Base-by-base conservation (phyloP, 2,797 vertebrate genomes). In the Xenopus petersii region DNA sequence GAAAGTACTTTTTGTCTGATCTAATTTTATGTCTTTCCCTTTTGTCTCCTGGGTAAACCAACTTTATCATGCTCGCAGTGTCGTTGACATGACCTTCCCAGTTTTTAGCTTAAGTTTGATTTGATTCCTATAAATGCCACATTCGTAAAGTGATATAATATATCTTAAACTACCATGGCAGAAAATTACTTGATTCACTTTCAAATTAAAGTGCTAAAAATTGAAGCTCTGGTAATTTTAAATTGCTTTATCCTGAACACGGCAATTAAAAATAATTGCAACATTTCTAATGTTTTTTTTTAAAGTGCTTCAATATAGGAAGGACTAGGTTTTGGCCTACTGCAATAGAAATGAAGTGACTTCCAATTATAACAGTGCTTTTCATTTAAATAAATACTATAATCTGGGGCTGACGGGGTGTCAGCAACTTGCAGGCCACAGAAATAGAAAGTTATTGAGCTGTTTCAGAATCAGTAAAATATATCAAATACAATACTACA, bases 201-300 rank as follows among this genome's bases (percentile, higher is more conserved):
- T 67, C 76, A 80, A 84, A 77, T 82, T 84, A 85, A 81, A 83
- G 67, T 70, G 11, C 73, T 83, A 67, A 36, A 75, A 75, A 75
- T 72, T 77, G 75, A 80, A 83, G 60, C 75, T 77, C 67, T 81
- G 81, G 65, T 68, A 82, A 81, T 83, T 86, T 82, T 80, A 84
- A 84, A 85, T 83, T 82, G 80, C 63, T 82, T 79, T 87, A 80
- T 71, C 75, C 67, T 84, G 74, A 82, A 84, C 66, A 74, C 73
- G 82, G 80, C 74, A 87, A 85, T 81, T 86, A 84, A 88, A 89
- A 86, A 81, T 85, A 86, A 87, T 83, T 84, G 75, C 71, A 70
- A 30, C 42, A 79, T 77, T 85, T 84, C 74, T 78, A 71, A 30
- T 80, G 80, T 81, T 77, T 82, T 81, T 77, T 82, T 72, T 77